These are phyloP conservation scores for Champsocephalus gunnari DNA, from an alignment of 2,797 vertebrate species.

Conservation along the genomic window DNA sequence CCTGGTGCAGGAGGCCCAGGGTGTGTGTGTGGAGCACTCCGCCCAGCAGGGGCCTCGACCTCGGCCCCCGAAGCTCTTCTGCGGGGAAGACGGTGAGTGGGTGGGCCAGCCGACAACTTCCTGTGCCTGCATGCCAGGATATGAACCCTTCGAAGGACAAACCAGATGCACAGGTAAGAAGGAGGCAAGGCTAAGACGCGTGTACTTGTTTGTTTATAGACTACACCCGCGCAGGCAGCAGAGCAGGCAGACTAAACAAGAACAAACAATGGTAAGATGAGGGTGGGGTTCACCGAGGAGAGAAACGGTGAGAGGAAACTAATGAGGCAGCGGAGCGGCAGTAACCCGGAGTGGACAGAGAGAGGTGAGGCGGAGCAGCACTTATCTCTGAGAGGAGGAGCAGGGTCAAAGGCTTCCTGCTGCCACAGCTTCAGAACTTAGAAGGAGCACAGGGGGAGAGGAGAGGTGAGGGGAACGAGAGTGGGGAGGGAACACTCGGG, in stretches of 20 bases:
- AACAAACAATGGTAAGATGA: constrained; percentile 69
- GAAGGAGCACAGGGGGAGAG: constrained; percentile 33
- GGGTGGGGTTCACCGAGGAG: constrained; percentile 53
- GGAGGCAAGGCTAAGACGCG: neutral
- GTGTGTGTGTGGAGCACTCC: constrained; percentile 86
- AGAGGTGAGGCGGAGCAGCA: constrained; percentile 68
- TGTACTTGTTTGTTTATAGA: constrained; percentile 28
- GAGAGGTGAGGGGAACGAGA: constrained; percentile 29
- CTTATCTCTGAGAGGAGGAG: constrained; percentile 70
- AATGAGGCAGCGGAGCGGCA: constrained; percentile 67
- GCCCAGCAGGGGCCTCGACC: constrained; percentile 77
- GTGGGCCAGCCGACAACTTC: constrained; percentile 88
- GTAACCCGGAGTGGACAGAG: constrained; percentile 55
- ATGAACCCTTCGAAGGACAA: constrained; percentile 82
- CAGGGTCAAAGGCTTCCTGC: constrained; percentile 65
- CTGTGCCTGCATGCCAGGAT: constrained; percentile 86
- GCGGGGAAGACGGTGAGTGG: constrained; percentile 92
- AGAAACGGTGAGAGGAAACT: constrained; percentile 53
- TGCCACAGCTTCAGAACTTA: constrained; percentile 53
- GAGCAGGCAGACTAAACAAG: constrained; percentile 59
- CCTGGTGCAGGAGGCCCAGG: constrained; percentile 89
- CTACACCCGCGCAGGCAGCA: constrained; percentile 45
- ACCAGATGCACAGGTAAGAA: constrained; percentile 87
- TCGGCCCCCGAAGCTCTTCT: constrained; percentile 89
- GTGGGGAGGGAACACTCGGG: constrained; percentile 22